A percentile compares a stretch with the other conserved stretches of the same genome.
phyloP scores from a whole-genome alignment of 2,888 invertebrate genomes.

The Rhamphomyia laevipes region DNA sequence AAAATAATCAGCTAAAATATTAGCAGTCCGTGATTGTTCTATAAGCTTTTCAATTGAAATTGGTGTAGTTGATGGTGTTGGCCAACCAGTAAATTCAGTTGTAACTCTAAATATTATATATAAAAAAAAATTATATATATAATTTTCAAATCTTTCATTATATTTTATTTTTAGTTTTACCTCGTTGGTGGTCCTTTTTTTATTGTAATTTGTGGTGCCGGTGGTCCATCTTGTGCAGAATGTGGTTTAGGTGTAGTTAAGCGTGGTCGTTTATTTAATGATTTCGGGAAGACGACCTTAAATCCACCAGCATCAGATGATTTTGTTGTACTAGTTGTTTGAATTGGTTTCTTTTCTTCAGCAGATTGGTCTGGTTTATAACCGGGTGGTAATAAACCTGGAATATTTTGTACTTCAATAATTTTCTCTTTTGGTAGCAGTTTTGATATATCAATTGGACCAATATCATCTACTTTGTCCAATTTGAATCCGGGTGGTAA shows the following conservation, averaged over 20 bases:
- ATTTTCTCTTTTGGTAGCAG: slow-evolving; percentile 47
- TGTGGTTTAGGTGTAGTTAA: slow-evolving; percentile 45
- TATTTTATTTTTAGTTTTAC: slow-evolving; percentile 31
- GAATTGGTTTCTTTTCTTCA: slow-evolving; percentile 7
- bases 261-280: slow-evolving; percentile 40
- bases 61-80: slow-evolving; percentile 75
- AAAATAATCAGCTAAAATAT: slow-evolving; percentile 41
- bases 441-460: slow-evolving; percentile 40
- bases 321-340: slow-evolving; percentile 31
- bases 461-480: slow-evolving; percentile 13
- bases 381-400: slow-evolving; percentile 43
- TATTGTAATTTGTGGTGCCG: slow-evolving; percentile 50
- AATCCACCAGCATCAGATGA: slow-evolving; percentile 39
- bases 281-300: slow-evolving; percentile 68
- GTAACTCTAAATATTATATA: slow-evolving; percentile 48
- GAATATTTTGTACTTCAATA: slow-evolving; percentile 35
- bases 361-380: slow-evolving; percentile 37
- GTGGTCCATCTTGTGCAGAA: slow-evolving; percentile 36
- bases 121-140: slow-evolving; percentile 2
- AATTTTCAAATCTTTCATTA: slow-evolving; percentile 1
- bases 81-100: slow-evolving; percentile 87
- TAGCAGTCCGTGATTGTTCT: slow-evolving; percentile 51
- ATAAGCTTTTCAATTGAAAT: slow-evolving; percentile 71
- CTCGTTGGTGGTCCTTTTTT: slow-evolving; percentile 77
- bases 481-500: slow-evolving; percentile 47